These are phyloP conservation scores for Paguma larvata DNA, from an alignment of 2,797 vertebrate species.

Conservation along the genomic window DNA sequence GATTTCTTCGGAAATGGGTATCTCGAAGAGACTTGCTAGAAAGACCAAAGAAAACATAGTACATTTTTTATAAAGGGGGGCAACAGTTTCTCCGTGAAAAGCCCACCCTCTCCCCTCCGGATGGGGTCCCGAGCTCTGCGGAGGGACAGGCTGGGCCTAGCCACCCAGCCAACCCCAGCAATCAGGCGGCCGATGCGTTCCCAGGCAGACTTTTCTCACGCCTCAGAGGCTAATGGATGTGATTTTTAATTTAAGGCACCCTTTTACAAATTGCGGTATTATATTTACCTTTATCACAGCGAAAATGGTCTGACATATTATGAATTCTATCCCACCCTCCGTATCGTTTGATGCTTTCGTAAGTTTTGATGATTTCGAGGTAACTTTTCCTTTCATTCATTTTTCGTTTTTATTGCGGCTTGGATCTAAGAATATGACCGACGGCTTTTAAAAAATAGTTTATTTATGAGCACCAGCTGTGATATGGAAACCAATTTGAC, in stretches of 20 bases:
- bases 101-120: no score
- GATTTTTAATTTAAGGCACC: not conserved
- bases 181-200: accelerated
- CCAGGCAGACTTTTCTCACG: not conserved
- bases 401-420: not conserved
- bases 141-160: accelerated
- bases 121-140: not conserved
- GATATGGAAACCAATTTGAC: no score
- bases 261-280: not conserved
- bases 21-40: not conserved
- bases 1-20: conserved; percentile 23
- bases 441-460: not conserved
- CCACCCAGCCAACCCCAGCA: accelerated
- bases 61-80: no score
- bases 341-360: not conserved
- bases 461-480: no score
- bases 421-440: not conserved
- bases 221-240: not conserved
- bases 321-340: not conserved
- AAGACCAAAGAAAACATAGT: not conserved
- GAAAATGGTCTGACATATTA: not conserved
- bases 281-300: not conserved
- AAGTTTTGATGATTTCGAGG: not conserved
- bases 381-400: not conserved
- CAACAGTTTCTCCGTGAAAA: not conserved